Conservation (phyloP, 2,888 invertebrate species). For the Sphaerophoria rueppellii region DNA sequence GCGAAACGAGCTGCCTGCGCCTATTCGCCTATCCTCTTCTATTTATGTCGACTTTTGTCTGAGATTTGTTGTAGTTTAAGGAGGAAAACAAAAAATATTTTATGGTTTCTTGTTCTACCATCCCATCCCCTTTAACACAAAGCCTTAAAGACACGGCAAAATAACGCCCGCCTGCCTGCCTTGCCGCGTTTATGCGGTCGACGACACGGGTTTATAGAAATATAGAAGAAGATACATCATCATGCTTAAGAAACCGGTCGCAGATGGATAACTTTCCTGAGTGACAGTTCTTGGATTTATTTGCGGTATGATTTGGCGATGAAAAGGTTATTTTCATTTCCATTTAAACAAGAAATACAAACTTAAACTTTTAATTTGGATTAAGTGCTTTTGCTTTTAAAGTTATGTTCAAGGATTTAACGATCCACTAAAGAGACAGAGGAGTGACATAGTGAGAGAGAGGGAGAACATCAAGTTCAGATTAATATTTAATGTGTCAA, state of each 20-base stretch:
- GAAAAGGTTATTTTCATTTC: constrained; percentile 39
- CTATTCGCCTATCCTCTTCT: neutral
- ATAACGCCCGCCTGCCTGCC: neutral
- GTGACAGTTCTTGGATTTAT: constrained; percentile 56
- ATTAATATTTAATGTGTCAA: constrained; percentile 32
- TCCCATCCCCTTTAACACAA: too few relatives aligned
- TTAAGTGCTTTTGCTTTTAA: constrained; percentile 32
- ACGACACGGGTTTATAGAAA: neutral
- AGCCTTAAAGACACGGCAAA: constrained; percentile 4
- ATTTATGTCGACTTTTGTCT: constrained; percentile 26
- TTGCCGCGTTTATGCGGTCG: neutral
- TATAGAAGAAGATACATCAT: too few relatives aligned
- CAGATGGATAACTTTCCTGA: constrained; percentile 48
- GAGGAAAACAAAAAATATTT: neutral
- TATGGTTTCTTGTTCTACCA: constrained; percentile 4
- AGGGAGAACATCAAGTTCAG: constrained; percentile 4
- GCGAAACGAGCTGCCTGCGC: constrained; percentile 60
- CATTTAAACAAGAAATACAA: constrained; percentile 20
- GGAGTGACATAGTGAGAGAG: neutral
- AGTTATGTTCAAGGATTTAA: constrained; percentile 30
- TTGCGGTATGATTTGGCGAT: constrained; percentile 47
- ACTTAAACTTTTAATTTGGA: constrained; percentile 43
- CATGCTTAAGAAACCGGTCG: constrained; percentile 16
- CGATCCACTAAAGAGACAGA: neutral
- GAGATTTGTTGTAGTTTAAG: constrained; percentile 24